Conservation (phyloP, 2,797 vertebrate species). For the Tiaroga cobitis region DNA sequence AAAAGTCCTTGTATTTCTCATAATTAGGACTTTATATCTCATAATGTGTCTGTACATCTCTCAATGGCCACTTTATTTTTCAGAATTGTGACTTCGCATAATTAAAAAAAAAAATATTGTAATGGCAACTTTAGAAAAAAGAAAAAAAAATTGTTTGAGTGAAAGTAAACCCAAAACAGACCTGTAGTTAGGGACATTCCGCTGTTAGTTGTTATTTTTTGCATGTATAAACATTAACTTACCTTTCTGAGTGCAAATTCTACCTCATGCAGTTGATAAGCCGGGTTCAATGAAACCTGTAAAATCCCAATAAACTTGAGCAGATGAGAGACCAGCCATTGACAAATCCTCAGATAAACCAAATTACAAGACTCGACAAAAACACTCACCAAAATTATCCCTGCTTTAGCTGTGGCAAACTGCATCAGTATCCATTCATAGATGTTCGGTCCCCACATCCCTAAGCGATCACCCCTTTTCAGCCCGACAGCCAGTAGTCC, state of each 20-base stretch:
- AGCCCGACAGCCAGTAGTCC: slow-evolving; percentile 91
- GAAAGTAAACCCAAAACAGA: not conserved
- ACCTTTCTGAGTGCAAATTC: slow-evolving; percentile 87
- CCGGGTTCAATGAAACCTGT: slow-evolving; percentile 92
- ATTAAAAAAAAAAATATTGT: no score
- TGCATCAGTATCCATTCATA: slow-evolving; percentile 92
- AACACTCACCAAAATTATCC: slow-evolving; percentile 89
- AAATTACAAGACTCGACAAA: not conserved
- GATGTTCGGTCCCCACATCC: slow-evolving; percentile 93
- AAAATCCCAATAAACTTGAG: not conserved
- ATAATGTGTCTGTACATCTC: not conserved
- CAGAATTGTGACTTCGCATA: not conserved
- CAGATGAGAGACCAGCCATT: not conserved
- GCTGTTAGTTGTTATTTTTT: not conserved
- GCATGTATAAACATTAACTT: slow-evolving; percentile 9
- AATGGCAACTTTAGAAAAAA: not conserved
- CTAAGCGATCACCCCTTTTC: slow-evolving; percentile 86
- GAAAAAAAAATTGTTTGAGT: not conserved
- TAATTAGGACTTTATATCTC: not conserved
- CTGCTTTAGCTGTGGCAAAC: slow-evolving; percentile 91
- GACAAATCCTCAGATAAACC: not conserved
- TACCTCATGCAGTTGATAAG: slow-evolving; percentile 86
- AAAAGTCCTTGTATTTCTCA: not conserved
- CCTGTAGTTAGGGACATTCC: not conserved
- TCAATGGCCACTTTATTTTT: not conserved